Evolutionary conservation across 2,797 vertebrate genomes (phyloP), one percentile per base, ranked within the genome.

Genomic region (Fistularia tabacaria): DNA sequence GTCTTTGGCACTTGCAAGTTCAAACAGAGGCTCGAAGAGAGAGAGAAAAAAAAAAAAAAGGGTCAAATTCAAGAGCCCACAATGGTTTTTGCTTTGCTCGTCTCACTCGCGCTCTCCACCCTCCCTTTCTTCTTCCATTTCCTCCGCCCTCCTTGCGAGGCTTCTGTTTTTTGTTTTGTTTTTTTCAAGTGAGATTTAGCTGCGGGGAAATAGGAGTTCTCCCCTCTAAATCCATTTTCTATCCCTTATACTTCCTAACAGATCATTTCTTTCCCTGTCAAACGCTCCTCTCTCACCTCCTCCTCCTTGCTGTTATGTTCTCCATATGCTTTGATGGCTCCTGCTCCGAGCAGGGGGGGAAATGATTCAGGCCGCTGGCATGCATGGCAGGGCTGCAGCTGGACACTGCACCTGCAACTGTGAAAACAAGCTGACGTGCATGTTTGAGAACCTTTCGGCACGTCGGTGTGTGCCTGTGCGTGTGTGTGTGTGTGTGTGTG

Each of bases 351-450:
- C 71, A 25, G 25, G 25, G 51, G 62, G 79, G 80, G 77, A 79
- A 79, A 81, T 89, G 88, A 90, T 83, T 90, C 87, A 90, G 75
- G 61, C 57, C 62, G 36, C 71, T 87, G 85, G 85, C 82, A 85
- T 77, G 82, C 73, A 69, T 83, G 82, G 79, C 66, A 75, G 82
- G 43, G 62, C 73, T 85, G 77, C 88, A 91, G 87, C 87, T 89
- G 87, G 78, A 82, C 68, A 43, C 76, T 83, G 87, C 89, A 91
- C 89, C 90, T 91, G 89, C 89, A 88, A 60, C 67, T 64, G 53
- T 3, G 67, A 77, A 86, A 90, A 88, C 83, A 88, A 81, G 83
- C 85, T 81, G 79, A 81, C 71, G 66, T 74, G 80, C 79, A 79
- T 75, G 82, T 79, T 62, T 50, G 39, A 61, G 51, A 60, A 71